Percentiles rank a stretch among this genome's conserved stretches.
Conservation (phyloP, 2,113 vertebrate species). For the Atractosteus spatula region DNA sequence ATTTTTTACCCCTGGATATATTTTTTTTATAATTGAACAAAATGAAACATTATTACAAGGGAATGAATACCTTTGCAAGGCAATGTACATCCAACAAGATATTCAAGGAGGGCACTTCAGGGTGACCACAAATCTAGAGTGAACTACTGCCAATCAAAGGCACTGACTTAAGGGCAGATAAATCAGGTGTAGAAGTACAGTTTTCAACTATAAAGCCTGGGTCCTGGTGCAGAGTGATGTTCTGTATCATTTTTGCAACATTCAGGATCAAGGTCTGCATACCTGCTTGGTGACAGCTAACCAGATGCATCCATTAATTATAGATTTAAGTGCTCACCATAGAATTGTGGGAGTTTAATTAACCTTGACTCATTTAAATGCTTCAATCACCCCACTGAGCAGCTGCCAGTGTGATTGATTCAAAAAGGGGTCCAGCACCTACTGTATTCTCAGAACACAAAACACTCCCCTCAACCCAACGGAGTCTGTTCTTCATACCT, state of each 20-base stretch:
- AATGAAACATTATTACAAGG: too few relatives aligned
- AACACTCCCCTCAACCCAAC: background rate
- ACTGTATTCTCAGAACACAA: background rate
- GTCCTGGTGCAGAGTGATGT: background rate
- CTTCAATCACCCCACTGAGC: slow-evolving; percentile 14
- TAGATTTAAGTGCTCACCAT: slow-evolving; percentile 4
- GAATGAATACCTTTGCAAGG: too few relatives aligned
- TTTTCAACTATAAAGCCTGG: background rate
- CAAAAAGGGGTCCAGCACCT: background rate
- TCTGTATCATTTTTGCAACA: slow-evolving; percentile 7
- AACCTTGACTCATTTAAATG: slow-evolving; percentile 20
- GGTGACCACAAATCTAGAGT: too few relatives aligned
- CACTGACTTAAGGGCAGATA: too few relatives aligned
- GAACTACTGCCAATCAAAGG: too few relatives aligned
- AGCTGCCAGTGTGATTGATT: slow-evolving; percentile 16
- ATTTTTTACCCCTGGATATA: too few relatives aligned
- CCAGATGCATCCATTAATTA: slow-evolving; percentile 18
- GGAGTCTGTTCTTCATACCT: too few relatives aligned
- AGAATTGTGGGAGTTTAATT: slow-evolving; percentile 17
- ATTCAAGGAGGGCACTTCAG: too few relatives aligned
- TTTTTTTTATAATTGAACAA: too few relatives aligned
- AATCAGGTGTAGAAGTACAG: too few relatives aligned
- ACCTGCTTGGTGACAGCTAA: slow-evolving; percentile 11
- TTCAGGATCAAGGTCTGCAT: background rate
- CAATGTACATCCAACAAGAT: too few relatives aligned